Evolutionary conservation across 2,113 vertebrate species (phyloP), one percentile per base, ranked within the genome.

Genomic region (Epinephelus moara): DNA sequence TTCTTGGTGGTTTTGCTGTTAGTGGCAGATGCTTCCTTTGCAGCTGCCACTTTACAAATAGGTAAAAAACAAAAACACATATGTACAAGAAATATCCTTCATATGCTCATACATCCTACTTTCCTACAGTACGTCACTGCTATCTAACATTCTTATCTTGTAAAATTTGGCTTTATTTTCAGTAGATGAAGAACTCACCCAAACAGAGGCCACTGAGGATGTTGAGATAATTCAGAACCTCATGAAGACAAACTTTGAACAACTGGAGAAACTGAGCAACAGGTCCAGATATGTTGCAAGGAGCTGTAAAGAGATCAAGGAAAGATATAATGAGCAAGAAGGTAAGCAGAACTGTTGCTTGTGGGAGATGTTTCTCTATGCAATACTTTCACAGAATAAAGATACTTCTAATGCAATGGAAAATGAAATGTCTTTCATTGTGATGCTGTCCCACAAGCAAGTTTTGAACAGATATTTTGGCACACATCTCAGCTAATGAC

Each of bases 231-330:
- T 0, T 9, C 47, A 52, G 30, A 74, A 50, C 7, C 10, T 62
- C 15, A 25, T 21, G 42, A 33, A 4, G 49, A 80, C 47, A 76
- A 52, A 12, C 57, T 84, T 23, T 76, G 55, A 50, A 68, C 30
- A 9, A 18, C 27, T 87, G 77, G 15, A 30, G 4, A 69, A 27
- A 53, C 1, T 84, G 30, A 50, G 68, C 0, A 77, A n/a, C 19
- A 84, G 85, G 42, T 77, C 62, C 23, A 69, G 6, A 18, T 63
- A 63, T 64, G 50, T 64, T 81, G 85, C 68, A 27, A 47, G 77
- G 12, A 87, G 81, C 73, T 84, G 81, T 23, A 87, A 84, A 69
- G 81, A 84, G 3, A 76, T 80, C 42, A 76, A 1, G 56, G 42
- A 64, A 23, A 72, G 30, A 53, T 75, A 84, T 27, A 1, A 2